phyloP scores from a whole-genome alignment of 2,888 invertebrate species.

The Stenodema calcarata region DNA sequence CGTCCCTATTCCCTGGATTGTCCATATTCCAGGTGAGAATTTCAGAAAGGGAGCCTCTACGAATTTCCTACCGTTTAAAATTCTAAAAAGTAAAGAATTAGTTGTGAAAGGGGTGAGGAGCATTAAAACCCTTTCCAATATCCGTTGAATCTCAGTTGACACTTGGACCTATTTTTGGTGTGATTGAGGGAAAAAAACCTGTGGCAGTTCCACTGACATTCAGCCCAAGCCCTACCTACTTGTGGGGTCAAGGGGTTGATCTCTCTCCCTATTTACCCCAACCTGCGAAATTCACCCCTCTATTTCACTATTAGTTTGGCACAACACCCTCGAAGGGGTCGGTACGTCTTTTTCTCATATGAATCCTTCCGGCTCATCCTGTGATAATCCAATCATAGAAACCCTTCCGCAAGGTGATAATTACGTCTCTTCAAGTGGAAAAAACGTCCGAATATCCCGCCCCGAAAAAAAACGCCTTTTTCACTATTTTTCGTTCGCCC shows the following conservation, averaged over 20 bases:
- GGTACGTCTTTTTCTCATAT: not conserved
- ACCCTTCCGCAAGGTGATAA: not conserved
- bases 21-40: too few relatives aligned
- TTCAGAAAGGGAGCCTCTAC: too few relatives aligned
- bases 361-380: not conserved
- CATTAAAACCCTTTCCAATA: not conserved
- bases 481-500: not conserved
- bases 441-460: not conserved
- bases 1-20: too few relatives aligned
- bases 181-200: not conserved
- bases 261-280: not conserved
- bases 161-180: not conserved
- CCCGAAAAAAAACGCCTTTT: not conserved
- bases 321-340: not conserved
- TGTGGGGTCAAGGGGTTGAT: not conserved
- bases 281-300: not conserved
- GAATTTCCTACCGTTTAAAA: not conserved
- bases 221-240: not conserved
- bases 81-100: not conserved
- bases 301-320: not conserved
- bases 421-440: not conserved
- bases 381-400: constrained; percentile 12
- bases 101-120: not conserved
- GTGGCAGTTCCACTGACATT: not conserved
- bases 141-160: not conserved